Base-by-base conservation (phyloP, 2,888 invertebrate genomes). In the Ommatoiulus sabulosus region DNA sequence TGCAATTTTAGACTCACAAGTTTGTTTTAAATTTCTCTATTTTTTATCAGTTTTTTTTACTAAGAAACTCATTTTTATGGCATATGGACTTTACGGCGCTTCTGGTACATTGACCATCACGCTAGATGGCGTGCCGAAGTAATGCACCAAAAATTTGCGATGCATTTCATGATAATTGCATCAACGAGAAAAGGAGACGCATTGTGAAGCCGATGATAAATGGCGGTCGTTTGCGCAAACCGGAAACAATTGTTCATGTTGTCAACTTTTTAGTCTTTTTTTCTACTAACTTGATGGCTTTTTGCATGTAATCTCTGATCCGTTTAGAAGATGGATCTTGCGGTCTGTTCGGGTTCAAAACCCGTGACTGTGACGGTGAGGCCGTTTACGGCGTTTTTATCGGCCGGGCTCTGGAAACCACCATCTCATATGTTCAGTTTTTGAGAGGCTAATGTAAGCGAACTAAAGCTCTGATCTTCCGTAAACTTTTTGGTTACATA, bases 221-320 rank as follows among this genome's bases (percentile, higher is more conserved):
- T 52, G 52, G 52, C 7, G 7, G n/a, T 63, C 20, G 63, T 63
- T 63, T n/a, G 3, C n/a, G 20, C 2, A 3, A 85, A 85, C 85
- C 15, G 85, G 85, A 85, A 85, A 85, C 85, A 3, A 85, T 85
- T 85, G 85, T 85, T 85, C 85, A 85, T 35, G 35, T 5, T 85
- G 85, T 85, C 85, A 85, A 84, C 12, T 17, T 3, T 85, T 85
- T 85, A 4, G 85, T 3, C 35, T 44, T 85, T 85, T 15, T 44
- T n/a, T 44, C 85, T 35, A 6, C 8, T 15, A n/a, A 12, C 3
- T 8, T 44, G 35, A 4, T 4, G 7, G 8, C 43, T 35, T 35
- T n/a, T n/a, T 2, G 2, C 43, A 7, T 35, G 6, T 12, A 4
- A 52, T 2, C 46, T 52, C 12, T 52, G 52, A 52, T 52, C 7